Conservation (phyloP, 2,797 vertebrate genomes). For the Danio aesculapii region DNA sequence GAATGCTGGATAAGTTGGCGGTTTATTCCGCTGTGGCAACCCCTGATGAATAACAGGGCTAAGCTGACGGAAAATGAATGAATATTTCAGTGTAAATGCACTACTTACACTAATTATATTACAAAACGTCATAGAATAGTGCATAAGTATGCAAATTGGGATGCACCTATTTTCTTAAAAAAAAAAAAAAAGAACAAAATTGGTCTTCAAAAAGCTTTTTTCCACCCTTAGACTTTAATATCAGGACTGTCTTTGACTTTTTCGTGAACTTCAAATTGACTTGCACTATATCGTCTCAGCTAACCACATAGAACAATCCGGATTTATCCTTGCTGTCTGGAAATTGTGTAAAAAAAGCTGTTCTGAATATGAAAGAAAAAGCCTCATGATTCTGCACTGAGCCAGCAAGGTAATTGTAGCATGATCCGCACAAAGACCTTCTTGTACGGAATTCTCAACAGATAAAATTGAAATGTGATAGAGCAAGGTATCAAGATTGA, state of each 20-base stretch:
- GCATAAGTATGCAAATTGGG: no score
- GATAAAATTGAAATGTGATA: slow-evolving; percentile 56
- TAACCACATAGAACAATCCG: slow-evolving; percentile 5
- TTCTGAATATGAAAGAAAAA: slow-evolving; percentile 37
- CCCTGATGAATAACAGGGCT: no score
- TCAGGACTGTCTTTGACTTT: slow-evolving; percentile 53
- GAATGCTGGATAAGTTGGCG: no score
- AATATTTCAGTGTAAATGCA: no score
- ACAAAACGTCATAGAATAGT: no score
- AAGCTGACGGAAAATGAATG: no score
- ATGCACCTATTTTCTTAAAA: no score
- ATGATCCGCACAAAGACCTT: slow-evolving; percentile 47
- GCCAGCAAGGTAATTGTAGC: slow-evolving; percentile 43
- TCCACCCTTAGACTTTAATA: background rate
- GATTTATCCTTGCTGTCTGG: slow-evolving; percentile 26
- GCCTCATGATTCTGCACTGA: slow-evolving; percentile 29
- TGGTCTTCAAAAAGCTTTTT: no score
- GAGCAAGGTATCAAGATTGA: slow-evolving; percentile 49
- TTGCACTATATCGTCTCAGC: slow-evolving; percentile 50
- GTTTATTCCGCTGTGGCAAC: no score
- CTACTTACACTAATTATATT: no score
- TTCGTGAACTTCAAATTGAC: slow-evolving; percentile 47
- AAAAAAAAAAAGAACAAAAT: no score
- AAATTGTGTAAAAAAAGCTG: slow-evolving; percentile 38
- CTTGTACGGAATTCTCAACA: slow-evolving; percentile 47